These are phyloP conservation scores for Aspiorhynchus laticeps DNA, from an alignment of 2,113 vertebrate genomes.

Conservation along the genomic window DNA sequence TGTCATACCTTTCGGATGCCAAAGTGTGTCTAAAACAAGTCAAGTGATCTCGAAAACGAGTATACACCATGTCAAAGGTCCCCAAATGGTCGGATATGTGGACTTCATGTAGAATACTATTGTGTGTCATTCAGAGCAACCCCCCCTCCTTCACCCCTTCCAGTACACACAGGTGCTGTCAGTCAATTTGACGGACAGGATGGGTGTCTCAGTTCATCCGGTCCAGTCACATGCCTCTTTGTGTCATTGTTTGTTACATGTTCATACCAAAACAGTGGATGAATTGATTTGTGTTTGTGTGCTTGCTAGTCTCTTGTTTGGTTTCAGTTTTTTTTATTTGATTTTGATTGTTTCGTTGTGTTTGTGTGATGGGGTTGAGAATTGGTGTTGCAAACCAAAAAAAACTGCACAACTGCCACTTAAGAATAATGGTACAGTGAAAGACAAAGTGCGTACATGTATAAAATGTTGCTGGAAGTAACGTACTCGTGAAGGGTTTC, in stretches of 20 bases:
- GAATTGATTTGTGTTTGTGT: conserved; percentile 77
- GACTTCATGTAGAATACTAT: conserved; percentile 35
- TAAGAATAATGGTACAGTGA: conserved; percentile 48
- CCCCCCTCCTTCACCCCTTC: conserved; percentile 10
- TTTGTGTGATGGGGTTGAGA: conserved; percentile 55
- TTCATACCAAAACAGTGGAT: conserved; percentile 69
- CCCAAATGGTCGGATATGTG: conserved; percentile 39
- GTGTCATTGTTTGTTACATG: conserved; percentile 65
- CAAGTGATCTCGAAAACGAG: not conserved
- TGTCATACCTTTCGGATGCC: conserved; percentile 13
- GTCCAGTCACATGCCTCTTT: conserved; percentile 49
- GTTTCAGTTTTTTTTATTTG: conserved; percentile 50
- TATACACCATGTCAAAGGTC: not conserved
- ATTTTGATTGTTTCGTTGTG: conserved; percentile 64
- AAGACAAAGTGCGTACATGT: conserved; percentile 21
- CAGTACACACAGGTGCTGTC: conserved; percentile 43
- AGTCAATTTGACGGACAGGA: conserved; percentile 50
- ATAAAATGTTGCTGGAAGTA: conserved; percentile 5
- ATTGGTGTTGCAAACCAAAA: conserved; percentile 68
- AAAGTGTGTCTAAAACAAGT: conserved; percentile 18
- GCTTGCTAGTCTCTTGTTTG: conserved; percentile 54
- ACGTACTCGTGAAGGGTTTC: conserved; percentile 28
- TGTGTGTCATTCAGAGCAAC: conserved; percentile 41
- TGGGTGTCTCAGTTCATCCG: conserved; percentile 56
- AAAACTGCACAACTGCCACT: conserved; percentile 60